phyloP scores from a whole-genome alignment of 2,113 vertebrate genomes.

The Oreotragus oreotragus region DNA sequence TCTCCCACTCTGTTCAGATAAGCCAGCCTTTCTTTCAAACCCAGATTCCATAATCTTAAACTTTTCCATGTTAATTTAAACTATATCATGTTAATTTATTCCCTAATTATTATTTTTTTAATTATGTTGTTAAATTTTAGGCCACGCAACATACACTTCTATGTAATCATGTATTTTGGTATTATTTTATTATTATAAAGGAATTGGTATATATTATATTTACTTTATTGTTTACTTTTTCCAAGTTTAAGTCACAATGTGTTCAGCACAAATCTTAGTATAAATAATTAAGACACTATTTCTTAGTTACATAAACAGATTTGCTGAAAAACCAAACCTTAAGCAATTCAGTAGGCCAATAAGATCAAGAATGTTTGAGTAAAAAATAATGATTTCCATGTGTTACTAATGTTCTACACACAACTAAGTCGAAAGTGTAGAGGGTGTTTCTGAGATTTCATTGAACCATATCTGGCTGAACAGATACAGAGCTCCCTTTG shows the following conservation, averaged over 20 bases:
- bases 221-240: neutral
- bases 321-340: neutral
- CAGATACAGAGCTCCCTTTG: slow-evolving; percentile 8
- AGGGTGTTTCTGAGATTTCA: neutral
- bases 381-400: slow-evolving; percentile 15
- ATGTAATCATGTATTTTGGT: neutral
- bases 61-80: neutral
- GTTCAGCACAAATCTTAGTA: slow-evolving; percentile 3
- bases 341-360: slow-evolving; percentile 17
- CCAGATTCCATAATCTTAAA: neutral
- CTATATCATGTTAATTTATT: neutral
- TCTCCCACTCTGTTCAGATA: neutral
- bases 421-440: neutral
- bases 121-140: slow-evolving; percentile 2
- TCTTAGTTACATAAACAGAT: neutral
- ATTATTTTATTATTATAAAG: slow-evolving; percentile 1
- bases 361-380: slow-evolving; percentile 2
- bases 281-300: slow-evolving; percentile 18
- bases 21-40: neutral
- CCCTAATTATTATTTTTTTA: neutral
- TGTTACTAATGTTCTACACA: neutral
- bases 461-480: slow-evolving; percentile 7
- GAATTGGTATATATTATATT: neutral
- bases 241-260: neutral
- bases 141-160: neutral